Percentiles rank a stretch among this genome's conserved stretches.
Conservation (phyloP, 2,888 invertebrate genomes). For the Ganaspis brasiliensis region DNA sequence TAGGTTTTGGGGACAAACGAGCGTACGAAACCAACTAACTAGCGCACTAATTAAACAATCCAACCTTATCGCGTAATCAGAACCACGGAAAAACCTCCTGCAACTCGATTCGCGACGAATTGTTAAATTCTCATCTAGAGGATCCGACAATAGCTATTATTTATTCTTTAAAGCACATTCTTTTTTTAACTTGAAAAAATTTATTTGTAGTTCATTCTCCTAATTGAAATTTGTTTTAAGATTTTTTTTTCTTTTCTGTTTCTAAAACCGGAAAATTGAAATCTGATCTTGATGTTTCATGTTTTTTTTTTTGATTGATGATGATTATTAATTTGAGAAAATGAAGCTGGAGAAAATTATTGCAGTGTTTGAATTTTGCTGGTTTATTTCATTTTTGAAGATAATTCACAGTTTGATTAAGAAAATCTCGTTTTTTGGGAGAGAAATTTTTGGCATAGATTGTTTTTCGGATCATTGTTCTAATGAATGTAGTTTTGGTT, state of each 20-base stretch:
- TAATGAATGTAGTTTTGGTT: conserved; percentile 74
- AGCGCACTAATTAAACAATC: conserved; percentile 25
- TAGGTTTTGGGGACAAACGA: conserved; percentile 75
- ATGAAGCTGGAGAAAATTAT: too few relatives aligned
- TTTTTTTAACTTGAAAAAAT: too few relatives aligned
- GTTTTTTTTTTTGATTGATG: too few relatives aligned
- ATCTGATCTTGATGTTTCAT: too few relatives aligned
- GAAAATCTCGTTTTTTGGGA: neutral
- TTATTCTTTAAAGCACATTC: neutral
- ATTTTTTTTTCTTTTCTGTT: too few relatives aligned
- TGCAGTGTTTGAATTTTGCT: too few relatives aligned
- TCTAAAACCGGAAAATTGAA: too few relatives aligned
- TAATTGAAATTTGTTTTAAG: too few relatives aligned
- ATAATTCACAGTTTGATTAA: neutral
- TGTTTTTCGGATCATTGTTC: neutral
- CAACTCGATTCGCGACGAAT: neutral
- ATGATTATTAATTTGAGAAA: too few relatives aligned
- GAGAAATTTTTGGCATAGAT: neutral
- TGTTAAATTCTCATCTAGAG: neutral
- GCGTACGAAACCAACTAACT: conserved; percentile 5
- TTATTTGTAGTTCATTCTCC: too few relatives aligned
- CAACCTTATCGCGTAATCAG: conserved; percentile 1
- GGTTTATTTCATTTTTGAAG: neutral
- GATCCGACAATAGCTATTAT: neutral
- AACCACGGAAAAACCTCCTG: neutral